Evolutionary conservation across 2,113 vertebrate genomes (phyloP).

Genomic region (Cavia porcellus): DNA sequence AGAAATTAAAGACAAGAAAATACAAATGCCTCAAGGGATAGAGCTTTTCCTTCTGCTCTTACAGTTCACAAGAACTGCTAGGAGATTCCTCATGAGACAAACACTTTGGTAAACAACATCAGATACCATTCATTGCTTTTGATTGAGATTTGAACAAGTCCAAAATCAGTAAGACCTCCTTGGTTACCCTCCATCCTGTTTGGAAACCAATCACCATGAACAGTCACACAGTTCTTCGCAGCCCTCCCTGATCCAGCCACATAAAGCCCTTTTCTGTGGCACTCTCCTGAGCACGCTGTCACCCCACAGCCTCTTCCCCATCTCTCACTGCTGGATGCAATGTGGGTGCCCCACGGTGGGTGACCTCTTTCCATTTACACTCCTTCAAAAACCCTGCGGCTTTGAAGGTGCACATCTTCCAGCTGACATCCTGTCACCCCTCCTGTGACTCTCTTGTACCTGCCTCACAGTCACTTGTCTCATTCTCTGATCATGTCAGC

Average conservation of each 20-base stretch:
- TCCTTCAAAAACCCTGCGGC: not conserved
- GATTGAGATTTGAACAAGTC: conserved; percentile 55
- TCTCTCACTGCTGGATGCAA: no score
- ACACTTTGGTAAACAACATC: conserved; percentile 57
- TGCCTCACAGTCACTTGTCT: not conserved
- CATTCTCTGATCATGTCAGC: not conserved
- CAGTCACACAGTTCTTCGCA: not conserved
- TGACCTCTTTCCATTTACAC: not conserved
- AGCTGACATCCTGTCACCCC: not conserved
- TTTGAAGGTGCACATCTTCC: not conserved
- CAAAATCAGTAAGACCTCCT: conserved; percentile 23
- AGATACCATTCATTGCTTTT: conserved; percentile 48
- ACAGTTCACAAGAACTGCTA: conserved; percentile 6
- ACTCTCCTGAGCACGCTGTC: not conserved
- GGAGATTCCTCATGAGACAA: conserved; percentile 50
- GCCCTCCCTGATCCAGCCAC: not conserved
- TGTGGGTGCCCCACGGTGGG: not conserved
- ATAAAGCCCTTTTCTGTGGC: conserved; percentile 5
- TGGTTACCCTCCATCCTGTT: conserved; percentile 3
- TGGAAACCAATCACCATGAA: conserved; percentile 48
- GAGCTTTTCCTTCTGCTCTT: conserved; percentile 7
- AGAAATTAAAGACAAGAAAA: conserved; percentile 35
- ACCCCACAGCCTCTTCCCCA: not conserved
- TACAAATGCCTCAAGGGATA: not conserved
- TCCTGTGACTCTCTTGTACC: not conserved